phyloP scores from a whole-genome alignment of 30 jellyfish, hydroid and myxozoan species.

The Sanderia malayensis region DNA sequence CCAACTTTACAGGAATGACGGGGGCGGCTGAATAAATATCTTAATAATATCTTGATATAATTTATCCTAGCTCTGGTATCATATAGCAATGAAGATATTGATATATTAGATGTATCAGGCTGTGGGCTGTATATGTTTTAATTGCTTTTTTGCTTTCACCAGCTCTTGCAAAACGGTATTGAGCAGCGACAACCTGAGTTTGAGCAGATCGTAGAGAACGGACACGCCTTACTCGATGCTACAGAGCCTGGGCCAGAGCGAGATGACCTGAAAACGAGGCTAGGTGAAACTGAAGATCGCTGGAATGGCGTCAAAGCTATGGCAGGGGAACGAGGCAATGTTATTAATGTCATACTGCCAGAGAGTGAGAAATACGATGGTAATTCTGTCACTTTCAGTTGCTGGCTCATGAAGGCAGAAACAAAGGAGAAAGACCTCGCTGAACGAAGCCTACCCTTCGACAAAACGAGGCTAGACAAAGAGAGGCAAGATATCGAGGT shows the following conservation, averaged over 20 bases:
- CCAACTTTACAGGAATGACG: no score
- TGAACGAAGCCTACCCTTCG: constrained; percentile 16
- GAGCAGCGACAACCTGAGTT: constrained; percentile 76
- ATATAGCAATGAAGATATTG: no score
- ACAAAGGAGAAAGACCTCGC: constrained; percentile 29
- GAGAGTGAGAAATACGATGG: constrained; percentile 56
- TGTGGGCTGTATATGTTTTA: neutral
- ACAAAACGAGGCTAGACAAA: constrained; percentile 35
- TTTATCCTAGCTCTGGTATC: no score
- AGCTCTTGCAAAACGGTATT: constrained; percentile 86
- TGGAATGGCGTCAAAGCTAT: constrained; percentile 67
- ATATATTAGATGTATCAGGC: no score
- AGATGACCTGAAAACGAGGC: constrained; percentile 69
- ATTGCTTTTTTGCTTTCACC: neutral
- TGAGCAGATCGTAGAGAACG: constrained; percentile 70
- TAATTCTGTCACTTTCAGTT: constrained; percentile 72
- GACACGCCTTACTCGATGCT: constrained; percentile 61
- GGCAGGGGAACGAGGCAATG: constrained; percentile 62
- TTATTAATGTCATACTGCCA: constrained; percentile 65
- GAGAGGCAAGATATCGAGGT: constrained; percentile 68
- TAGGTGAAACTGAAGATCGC: constrained; percentile 52
- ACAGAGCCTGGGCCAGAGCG: constrained; percentile 80
- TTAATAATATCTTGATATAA: no score
- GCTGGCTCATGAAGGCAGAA: constrained; percentile 85
- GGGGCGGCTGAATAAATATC: no score